Conservation (phyloP, 2,888 invertebrate genomes). For the Latrodectus elegans region DNA sequence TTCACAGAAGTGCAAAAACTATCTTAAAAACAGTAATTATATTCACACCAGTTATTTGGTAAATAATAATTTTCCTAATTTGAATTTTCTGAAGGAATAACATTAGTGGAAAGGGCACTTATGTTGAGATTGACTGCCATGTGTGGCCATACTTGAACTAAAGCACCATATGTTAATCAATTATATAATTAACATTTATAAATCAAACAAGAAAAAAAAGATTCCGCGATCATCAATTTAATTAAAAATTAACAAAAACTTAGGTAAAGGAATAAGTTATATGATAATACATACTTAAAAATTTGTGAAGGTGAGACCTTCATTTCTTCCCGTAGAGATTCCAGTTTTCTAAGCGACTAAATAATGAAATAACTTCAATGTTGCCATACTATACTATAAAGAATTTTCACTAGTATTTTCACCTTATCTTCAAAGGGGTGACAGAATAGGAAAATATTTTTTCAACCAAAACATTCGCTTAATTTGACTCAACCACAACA, state of each 20-base stretch:
- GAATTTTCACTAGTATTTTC: neutral
- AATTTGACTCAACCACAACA: slow-evolving; percentile 40
- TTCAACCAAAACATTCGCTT: slow-evolving; percentile 21
- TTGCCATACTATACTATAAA: slow-evolving; percentile 16
- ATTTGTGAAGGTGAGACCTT: slow-evolving; percentile 69
- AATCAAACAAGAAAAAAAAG: too few relatives aligned
- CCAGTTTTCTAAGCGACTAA: slow-evolving; percentile 53
- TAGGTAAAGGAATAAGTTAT: neutral
- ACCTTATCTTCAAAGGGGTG: neutral
- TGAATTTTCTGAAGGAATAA: too few relatives aligned
- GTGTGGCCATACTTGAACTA: too few relatives aligned
- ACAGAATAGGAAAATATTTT: neutral
- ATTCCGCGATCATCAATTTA: neutral
- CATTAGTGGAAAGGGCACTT: too few relatives aligned
- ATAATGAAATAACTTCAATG: neutral
- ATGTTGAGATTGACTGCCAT: too few relatives aligned
- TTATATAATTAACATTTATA: too few relatives aligned
- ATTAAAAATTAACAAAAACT: neutral
- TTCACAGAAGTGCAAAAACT: too few relatives aligned
- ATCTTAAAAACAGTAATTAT: too few relatives aligned
- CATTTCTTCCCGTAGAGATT: slow-evolving; percentile 58
- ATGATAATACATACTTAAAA: slow-evolving; percentile 51
- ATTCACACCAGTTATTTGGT: too few relatives aligned
- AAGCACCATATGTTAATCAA: too few relatives aligned
- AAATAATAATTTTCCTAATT: too few relatives aligned